phyloP scores from a whole-genome alignment of 1,140 invertebrate species.

The Leptinotarsa texana region DNA sequence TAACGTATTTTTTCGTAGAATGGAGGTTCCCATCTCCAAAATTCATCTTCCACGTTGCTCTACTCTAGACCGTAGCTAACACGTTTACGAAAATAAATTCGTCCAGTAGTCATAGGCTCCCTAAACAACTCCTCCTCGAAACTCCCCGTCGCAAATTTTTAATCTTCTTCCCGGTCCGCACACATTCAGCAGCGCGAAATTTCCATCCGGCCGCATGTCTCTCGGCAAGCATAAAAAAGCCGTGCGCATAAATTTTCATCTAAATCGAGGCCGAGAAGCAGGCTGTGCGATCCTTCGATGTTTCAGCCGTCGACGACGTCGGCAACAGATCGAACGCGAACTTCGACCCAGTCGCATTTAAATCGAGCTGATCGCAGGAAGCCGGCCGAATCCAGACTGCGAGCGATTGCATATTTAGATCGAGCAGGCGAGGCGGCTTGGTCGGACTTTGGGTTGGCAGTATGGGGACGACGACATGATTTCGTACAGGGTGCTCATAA shows the following conservation, averaged over 20 bases:
- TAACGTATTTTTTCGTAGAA: too few relatives aligned
- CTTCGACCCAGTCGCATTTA: constrained; percentile 8
- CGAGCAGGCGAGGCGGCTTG: constrained; percentile 13
- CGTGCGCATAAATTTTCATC: constrained; percentile 19
- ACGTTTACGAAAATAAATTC: too few relatives aligned
- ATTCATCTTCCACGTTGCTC: too few relatives aligned
- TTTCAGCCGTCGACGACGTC: constrained; percentile 11
- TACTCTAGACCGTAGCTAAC: too few relatives aligned
- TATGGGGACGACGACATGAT: neutral
- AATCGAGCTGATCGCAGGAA: constrained; percentile 7
- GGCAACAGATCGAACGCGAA: constrained; percentile 7
- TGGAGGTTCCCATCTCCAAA: too few relatives aligned
- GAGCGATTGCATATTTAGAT: constrained; percentile 16
- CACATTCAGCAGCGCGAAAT: constrained; percentile 6
- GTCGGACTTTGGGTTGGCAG: neutral
- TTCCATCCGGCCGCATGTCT: constrained; percentile 15
- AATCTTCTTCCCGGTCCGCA: constrained; percentile 2
- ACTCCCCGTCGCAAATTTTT: neutral
- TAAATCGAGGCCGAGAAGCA: constrained; percentile 10
- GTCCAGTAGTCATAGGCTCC: too few relatives aligned
- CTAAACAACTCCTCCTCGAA: neutral
- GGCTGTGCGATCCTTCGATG: neutral
- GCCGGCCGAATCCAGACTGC: constrained; percentile 2
- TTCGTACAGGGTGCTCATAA: neutral
- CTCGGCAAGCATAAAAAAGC: constrained; percentile 16